Percentiles rank a stretch among this genome's conserved stretches.
Evolutionary conservation across 2,797 vertebrate species (phyloP).

Genomic region (Sebastes baramenuke): DNA sequence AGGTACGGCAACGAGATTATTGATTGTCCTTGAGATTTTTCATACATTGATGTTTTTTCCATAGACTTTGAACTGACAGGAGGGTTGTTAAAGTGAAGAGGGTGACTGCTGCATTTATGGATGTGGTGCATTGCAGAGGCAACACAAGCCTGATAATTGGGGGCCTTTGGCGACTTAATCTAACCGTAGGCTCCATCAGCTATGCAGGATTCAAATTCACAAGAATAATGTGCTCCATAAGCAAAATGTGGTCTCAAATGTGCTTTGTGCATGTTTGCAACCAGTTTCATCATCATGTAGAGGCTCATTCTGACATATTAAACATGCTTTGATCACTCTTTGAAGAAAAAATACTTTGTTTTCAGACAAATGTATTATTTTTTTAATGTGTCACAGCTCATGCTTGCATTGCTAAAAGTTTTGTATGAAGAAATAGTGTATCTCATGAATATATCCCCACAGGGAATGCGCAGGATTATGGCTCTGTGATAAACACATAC

Average conservation of each 20-base stretch:
- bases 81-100: conserved; percentile 47
- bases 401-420: conserved; percentile 50
- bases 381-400: conserved; percentile 34
- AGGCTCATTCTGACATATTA: conserved; percentile 57
- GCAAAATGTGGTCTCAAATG: conserved; percentile 51
- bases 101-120: conserved; percentile 47
- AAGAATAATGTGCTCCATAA: conserved; percentile 58
- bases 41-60: conserved; percentile 50
- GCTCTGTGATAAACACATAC: conserved; percentile 53
- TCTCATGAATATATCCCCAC: conserved; percentile 49
- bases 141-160: conserved; percentile 51
- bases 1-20: conserved; percentile 59
- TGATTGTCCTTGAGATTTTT: conserved; percentile 74
- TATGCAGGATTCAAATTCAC: conserved; percentile 39
- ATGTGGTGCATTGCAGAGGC: conserved; percentile 52
- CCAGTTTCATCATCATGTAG: conserved; percentile 69
- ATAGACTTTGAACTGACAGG: conserved; percentile 49
- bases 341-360: conserved; percentile 33
- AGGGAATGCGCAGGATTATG: conserved; percentile 34
- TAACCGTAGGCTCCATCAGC: conserved; percentile 34
- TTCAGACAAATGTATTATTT: conserved; percentile 22
- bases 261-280: conserved; percentile 68
- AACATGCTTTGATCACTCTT: conserved; percentile 64
- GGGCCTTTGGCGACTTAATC: conserved; percentile 48
- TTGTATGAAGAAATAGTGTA: conserved; percentile 22